Conservation (phyloP, 2,888 invertebrate species). For the Drosophila crucigera region DNA sequence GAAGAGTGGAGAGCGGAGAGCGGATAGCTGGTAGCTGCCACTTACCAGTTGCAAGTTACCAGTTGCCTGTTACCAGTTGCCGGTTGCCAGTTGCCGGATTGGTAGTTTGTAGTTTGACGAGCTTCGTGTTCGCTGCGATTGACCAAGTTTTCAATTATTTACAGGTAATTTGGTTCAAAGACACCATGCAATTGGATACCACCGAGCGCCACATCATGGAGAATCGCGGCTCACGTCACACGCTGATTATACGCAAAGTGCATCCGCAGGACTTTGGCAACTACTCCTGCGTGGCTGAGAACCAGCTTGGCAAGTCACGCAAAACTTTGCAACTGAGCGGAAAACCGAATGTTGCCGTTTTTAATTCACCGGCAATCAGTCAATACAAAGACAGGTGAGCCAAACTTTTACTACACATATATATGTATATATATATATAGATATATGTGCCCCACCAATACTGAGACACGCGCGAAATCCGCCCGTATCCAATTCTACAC, state of each 20-base stretch:
- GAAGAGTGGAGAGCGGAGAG: not conserved
- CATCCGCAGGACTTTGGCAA: constrained; percentile 89
- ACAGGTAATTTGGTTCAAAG: constrained; percentile 89
- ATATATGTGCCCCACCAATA: not conserved
- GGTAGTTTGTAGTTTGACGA: constrained; percentile 1
- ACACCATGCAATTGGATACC: constrained; percentile 89
- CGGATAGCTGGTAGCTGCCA: constrained; percentile 5
- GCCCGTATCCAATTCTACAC: not conserved
- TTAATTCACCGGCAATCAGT: constrained; percentile 88
- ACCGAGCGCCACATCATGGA: constrained; percentile 89
- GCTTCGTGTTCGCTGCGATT: constrained; percentile 56
- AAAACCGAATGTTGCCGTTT: constrained; percentile 88
- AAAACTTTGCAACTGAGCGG: constrained; percentile 89
- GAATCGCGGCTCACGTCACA: constrained; percentile 89
- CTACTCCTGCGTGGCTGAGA: constrained; percentile 90
- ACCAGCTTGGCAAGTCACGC: constrained; percentile 88
- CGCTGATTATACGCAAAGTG: constrained; percentile 89
- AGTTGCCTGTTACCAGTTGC: constrained; percentile 5
- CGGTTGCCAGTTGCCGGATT: not conserved
- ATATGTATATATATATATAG: not conserved
- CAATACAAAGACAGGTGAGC: constrained; percentile 86
- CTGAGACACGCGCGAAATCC: not conserved
- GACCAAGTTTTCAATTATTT: constrained; percentile 79
- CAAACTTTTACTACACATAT: not conserved
- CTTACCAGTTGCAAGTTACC: constrained; percentile 1